A percentile compares a stretch with the other conserved stretches of the same genome.
phyloP scores from a whole-genome alignment of 2,797 vertebrate genomes.

The Lithobates sylvaticus region DNA sequence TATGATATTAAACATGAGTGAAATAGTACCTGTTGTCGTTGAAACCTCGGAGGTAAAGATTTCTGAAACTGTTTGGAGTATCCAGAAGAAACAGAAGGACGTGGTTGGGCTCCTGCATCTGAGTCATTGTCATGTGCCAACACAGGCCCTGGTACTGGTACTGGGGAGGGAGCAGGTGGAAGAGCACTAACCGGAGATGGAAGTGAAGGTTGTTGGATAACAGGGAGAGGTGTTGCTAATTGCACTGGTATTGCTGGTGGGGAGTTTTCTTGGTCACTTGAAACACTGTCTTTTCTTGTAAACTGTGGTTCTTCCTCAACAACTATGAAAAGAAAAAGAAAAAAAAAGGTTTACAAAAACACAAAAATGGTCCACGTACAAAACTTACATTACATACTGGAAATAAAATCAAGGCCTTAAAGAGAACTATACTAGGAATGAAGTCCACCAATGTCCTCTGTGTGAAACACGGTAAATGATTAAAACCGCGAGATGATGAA shows the following conservation, averaged over 20 bases:
- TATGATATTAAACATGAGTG: neutral
- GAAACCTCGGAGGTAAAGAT: conserved; percentile 95
- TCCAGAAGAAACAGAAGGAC: conserved; percentile 90
- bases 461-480: no score
- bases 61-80: conserved; percentile 99
- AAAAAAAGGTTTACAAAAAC: neutral
- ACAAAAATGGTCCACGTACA: neutral
- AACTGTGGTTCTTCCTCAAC: conserved; percentile 73
- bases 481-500: no score
- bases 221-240: conserved; percentile 1
- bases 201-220: conserved; percentile 41
- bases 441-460: no score
- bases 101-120: conserved; percentile 85
- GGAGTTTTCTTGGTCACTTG: conserved; percentile 73
- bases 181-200: conserved; percentile 6
- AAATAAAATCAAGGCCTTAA: neutral
- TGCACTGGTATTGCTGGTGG: conserved; percentile 47
- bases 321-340: conserved; percentile 56
- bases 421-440: no score
- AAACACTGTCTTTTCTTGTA: conserved; percentile 73
- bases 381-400: neutral
- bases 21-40: conserved; percentile 91
- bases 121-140: conserved; percentile 84
- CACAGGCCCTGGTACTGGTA: conserved; percentile 32
- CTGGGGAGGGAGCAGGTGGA: conserved; percentile 58